Evolutionary conservation across 2,888 invertebrate species (phyloP), one percentile per base, ranked within the genome.

Genomic region (Heliconius erato): DNA sequence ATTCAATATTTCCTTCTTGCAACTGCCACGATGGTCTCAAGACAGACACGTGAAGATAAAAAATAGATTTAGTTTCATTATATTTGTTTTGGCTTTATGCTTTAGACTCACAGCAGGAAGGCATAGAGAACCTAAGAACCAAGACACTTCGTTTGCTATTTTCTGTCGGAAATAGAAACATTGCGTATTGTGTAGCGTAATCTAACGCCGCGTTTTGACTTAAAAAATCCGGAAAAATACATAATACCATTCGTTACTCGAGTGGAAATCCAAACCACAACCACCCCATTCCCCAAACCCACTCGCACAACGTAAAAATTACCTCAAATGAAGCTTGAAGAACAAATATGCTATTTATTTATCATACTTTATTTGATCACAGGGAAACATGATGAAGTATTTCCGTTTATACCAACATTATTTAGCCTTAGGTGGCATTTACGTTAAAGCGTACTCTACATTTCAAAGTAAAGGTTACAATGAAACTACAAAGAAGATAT

Each of bases 401-500:
- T 74, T 74, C 32, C n/a, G n/a, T 71, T 71, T 69, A 74, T 28
- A 16, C 23, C 74, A 32, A 74, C 59, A 59, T 74, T 59, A 74
- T 74, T 35, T 59, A 74, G 74, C 74, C 74, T 74, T 59, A 74
- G 74, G 59, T 74, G 74, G 35, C 35, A 74, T 74, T 59, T 74
- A 74, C 35, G 59, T 59, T 74, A n/a, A 74, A 74, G 3, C 54
- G 74, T 59, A 74, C 44, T 44, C 71, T 84, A 82, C 76, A 83
- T 80, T 80, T 85, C 87, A 88, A 88, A 86, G 87, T 85, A 87
- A 85, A 85, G 78, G 69, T 83, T 79, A 81, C 83, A 84, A 84
- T 84, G 86, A 86, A 86, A 85, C 83, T 83, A 89, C 88, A 88
- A 89, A 89, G 86, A 85, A 85, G 71, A 49, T 54, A 80, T 54